Evolutionary conservation across 2,113 vertebrate species (phyloP).

Genomic region (Dasyornis broadbenti): DNA sequence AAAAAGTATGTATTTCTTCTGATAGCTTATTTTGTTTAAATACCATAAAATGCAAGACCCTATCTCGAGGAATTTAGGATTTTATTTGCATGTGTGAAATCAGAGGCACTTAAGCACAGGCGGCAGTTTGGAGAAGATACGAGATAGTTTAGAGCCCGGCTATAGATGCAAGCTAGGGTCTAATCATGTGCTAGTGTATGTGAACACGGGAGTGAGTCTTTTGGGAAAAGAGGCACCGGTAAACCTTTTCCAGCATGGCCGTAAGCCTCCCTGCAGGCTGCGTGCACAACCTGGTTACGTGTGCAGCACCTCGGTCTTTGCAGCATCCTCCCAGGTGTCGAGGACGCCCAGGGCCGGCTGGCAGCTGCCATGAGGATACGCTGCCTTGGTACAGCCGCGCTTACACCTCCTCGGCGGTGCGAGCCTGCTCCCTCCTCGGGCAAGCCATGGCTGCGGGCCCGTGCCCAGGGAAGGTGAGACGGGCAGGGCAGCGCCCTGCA

Average conservation of each 20-base stretch:
- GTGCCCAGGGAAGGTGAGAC: accelerated
- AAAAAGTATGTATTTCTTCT: background rate
- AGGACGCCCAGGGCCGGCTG: background rate
- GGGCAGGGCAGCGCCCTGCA: accelerated
- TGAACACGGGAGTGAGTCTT: accelerated
- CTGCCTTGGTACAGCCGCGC: accelerated
- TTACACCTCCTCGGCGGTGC: accelerated
- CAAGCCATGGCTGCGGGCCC: background rate
- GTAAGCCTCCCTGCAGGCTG: accelerated
- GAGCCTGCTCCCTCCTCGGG: accelerated
- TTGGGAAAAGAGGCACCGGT: too few species aligned
- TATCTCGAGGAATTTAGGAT: background rate
- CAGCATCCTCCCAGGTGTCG: accelerated
- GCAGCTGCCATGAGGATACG: accelerated
- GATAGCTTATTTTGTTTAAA: background rate
- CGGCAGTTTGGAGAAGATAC: accelerated
- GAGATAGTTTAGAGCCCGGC: accelerated
- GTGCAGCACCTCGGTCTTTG: background rate
- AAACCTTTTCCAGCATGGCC: accelerated
- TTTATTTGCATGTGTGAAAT: accelerated
- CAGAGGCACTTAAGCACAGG: accelerated
- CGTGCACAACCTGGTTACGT: accelerated
- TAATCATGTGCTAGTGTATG: accelerated
- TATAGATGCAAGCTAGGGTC: accelerated
- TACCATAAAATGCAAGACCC: accelerated